Evolutionary conservation across 2,888 invertebrate species (phyloP).

Genomic region (Parnassius smintheus): DNA sequence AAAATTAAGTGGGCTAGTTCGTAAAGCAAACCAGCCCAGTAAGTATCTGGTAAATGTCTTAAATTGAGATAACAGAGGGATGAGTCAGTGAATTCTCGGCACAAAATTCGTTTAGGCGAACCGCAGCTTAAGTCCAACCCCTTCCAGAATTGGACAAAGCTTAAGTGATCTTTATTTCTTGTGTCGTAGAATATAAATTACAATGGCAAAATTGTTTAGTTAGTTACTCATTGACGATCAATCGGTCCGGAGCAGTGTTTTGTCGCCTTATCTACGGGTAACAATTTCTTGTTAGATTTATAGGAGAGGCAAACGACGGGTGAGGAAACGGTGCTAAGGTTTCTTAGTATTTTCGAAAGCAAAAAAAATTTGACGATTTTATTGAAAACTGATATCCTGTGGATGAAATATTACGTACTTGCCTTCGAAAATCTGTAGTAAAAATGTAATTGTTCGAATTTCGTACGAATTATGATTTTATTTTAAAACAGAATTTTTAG

Average conservation of each 20-base stretch:
- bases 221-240: constrained; percentile 74
- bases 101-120: constrained; percentile 42
- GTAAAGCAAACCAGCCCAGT: background rate
- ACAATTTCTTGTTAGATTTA: constrained; percentile 56
- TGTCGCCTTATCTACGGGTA: constrained; percentile 62
- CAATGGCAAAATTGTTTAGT: constrained; percentile 19
- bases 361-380: background rate
- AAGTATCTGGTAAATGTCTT: constrained; percentile 30
- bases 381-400: constrained; percentile 4
- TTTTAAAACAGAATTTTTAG: no score
- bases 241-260: constrained; percentile 69
- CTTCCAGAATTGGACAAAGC: constrained; percentile 27
- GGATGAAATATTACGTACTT: background rate
- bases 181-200: constrained; percentile 35
- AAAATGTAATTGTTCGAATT: no score
- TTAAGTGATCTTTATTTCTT: constrained; percentile 25
- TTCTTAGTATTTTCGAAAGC: constrained; percentile 7
- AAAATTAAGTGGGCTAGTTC: no score
- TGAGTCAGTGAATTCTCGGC: constrained; percentile 33
- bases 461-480: no score
- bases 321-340: constrained; percentile 4
- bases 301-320: constrained; percentile 33
- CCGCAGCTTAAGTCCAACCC: constrained; percentile 45
- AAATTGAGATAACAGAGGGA: constrained; percentile 32
- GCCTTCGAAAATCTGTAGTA: no score